Conservation (phyloP, 1,140 invertebrate species). For the Bombus difficillimus region DNA sequence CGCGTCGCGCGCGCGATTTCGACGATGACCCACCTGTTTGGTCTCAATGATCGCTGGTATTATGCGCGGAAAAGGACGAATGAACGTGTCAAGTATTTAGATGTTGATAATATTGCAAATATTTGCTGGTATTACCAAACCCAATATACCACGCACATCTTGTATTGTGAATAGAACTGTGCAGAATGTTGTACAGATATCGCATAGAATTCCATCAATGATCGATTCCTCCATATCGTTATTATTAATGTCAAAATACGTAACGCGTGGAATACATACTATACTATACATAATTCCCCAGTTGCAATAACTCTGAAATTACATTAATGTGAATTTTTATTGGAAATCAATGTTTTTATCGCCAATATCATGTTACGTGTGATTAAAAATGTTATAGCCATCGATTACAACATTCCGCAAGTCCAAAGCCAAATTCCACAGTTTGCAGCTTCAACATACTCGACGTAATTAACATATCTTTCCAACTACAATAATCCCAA, state of each 20-base stretch:
- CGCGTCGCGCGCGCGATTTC: background rate
- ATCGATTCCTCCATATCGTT: no score
- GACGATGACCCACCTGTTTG: slow-evolving; percentile 25
- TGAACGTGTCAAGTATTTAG: background rate
- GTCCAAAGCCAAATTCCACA: background rate
- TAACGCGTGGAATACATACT: no score
- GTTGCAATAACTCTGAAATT: no score
- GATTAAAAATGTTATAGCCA: no score
- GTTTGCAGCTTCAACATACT: background rate
- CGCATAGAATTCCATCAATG: no score
- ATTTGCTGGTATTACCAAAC: background rate
- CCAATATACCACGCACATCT: background rate
- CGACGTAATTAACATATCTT: background rate
- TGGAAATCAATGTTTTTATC: no score
- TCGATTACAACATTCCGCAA: no score
- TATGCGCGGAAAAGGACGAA: background rate
- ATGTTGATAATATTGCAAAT: background rate
- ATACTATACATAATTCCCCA: no score
- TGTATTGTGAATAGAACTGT: background rate
- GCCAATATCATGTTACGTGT: no score
- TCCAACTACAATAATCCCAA: background rate
- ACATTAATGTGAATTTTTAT: no score
- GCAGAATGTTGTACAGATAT: background rate
- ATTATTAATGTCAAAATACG: no score
- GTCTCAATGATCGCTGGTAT: background rate